Base-by-base conservation (phyloP, 2,888 invertebrate genomes). In the Galerucella pusilla region DNA sequence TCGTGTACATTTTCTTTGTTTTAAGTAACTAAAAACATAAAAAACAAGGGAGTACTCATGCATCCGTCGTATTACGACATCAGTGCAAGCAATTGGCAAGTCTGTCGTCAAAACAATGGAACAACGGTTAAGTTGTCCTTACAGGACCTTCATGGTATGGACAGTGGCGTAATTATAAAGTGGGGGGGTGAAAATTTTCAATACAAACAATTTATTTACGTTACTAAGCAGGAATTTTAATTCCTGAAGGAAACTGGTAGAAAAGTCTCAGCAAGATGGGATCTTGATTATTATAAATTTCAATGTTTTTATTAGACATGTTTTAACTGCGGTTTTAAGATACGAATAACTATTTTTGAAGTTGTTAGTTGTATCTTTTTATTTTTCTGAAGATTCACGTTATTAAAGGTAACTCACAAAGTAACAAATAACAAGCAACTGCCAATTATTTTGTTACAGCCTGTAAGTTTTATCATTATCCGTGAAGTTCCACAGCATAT, bases 401-500 rank as follows among this genome's bases (percentile, higher is more conserved):
- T 57, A 57, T 57, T 57, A 20, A 20, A 57, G 16, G 16, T 16
- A 16, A 57, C 20, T 57, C 57, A 57, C 20, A 20, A 9, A 16
- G 20, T 57, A 57, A 57, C 20, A 20, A 20, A 57, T 57, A 52
- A 57, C 57, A 20, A 57, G 57, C 20, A 20, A 57, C 20, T 35
- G 28, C 61, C 61, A 61, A 61, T 61, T 28, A 61, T 61, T 61
- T 61, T 35, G 61, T 61, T 35, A 35, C 61, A 35, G 35, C 7
- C 28, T 35, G 35, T 28, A 35, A 14, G 35, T 61, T 61, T 28
- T 16, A 61, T 61, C 61, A 61, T 80, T 79, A 79, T 78, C 78
- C 57, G 42, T 78, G 65, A 76, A 76, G 68, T 73, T 54, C 69
- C 78, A 73, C 78, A 80, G 77, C 79, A 80, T 61, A 61, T 35